phyloP scores from a whole-genome alignment of 2,888 invertebrate species.

The Cactoblastis cactorum region DNA sequence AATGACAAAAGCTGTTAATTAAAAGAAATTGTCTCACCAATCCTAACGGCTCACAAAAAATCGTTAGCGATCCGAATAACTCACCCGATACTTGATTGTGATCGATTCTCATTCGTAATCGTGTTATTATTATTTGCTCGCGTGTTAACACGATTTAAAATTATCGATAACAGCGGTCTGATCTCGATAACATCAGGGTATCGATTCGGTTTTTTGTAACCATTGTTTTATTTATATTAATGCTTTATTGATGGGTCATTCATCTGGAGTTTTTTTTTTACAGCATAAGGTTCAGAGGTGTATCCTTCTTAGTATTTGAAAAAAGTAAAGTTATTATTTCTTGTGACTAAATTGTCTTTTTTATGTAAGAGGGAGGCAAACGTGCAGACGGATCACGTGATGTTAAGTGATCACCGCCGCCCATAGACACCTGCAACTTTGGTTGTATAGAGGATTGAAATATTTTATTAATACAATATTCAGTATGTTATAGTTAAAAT shows the following conservation, averaged over 20 bases:
- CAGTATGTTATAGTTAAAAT: too few relatives aligned
- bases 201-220: constrained; percentile 10
- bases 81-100: constrained; percentile 40
- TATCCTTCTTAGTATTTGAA: not conserved
- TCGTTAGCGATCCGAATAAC: constrained; percentile 33
- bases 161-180: constrained; percentile 32
- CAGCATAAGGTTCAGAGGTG: not conserved
- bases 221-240: constrained; percentile 20
- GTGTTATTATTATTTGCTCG: constrained; percentile 40
- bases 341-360: too few relatives aligned
- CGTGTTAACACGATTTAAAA: constrained; percentile 25
- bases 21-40: not conserved
- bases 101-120: constrained; percentile 40
- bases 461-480: too few relatives aligned
- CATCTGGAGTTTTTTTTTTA: not conserved
- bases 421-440: too few relatives aligned
- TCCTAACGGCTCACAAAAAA: constrained; percentile 5
- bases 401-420: too few relatives aligned
- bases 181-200: constrained; percentile 23
- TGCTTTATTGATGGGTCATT: constrained; percentile 13
- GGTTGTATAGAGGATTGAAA: too few relatives aligned
- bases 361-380: too few relatives aligned
- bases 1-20: too few relatives aligned
- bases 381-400: too few relatives aligned
- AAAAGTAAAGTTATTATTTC: not conserved